Base-by-base conservation (phyloP, 2,797 vertebrate species). In the Cirrhinus molitorella region DNA sequence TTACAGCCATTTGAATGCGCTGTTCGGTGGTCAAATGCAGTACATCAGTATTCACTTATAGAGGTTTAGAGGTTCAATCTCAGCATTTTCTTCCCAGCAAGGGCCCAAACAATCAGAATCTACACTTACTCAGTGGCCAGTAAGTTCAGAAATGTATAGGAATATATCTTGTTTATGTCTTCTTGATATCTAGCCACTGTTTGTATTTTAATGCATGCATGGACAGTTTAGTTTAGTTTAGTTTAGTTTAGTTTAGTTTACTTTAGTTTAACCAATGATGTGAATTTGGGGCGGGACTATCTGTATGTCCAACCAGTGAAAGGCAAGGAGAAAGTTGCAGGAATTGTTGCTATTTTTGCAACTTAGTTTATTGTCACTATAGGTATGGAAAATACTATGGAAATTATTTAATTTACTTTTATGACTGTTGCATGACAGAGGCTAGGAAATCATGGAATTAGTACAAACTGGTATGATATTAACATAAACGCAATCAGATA, bases 1-100 rank as follows among this genome's bases (percentile, higher is more conserved):
- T 77, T 61, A 45, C 55, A 77, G 14, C 34, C 40, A 12, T 45
- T 70, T 63, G n/a, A 77, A 63, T 77, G 55, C n/a, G 47, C 19
- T 61, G 51, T 75, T 75, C 14, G 25, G 14, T 43, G n/a, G 74
- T 77, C 37, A 77, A 77, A 28, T 3, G 1, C 55, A 28, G 16
- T 40, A 28, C 13, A 59, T 76, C 51, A 75, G 51, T 37, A 75
- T 75, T 57, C 72, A 75, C 2, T 57, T 75, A n/a, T 40, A 37
- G n/a, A n/a, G n/a, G 31, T 55, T 57, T 37, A 13, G 13, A 40
- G 51, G 31, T 16, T 37, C 31, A 34, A 11, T 55, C 28, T 37
- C 28, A 1, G 21, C 3, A 4, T 57, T 34, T 31, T 13, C 28
- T 34, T 19, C 13, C 25, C 23, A 31, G 59, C 25, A 63, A 31